Evolutionary conservation across 2,888 invertebrate genomes (phyloP).

Genomic region (Euclidia mi): DNA sequence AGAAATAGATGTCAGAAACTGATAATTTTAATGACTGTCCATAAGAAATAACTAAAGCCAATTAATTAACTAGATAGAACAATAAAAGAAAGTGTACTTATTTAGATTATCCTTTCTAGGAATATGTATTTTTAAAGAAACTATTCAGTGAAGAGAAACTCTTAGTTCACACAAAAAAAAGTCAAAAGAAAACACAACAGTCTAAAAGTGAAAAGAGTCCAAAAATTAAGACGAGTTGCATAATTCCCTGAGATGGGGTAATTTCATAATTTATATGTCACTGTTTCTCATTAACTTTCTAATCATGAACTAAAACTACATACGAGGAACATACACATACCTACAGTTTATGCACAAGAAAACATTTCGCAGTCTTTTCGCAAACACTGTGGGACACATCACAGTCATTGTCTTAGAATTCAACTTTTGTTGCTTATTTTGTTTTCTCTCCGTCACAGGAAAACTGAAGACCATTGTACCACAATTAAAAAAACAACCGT

Average conservation of each 20-base stretch:
- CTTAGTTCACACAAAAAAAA: too few species aligned
- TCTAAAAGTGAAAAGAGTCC: too few species aligned
- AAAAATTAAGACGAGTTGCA: background rate
- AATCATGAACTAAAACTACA: slow-evolving; percentile 25
- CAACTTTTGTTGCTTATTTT: slow-evolving; percentile 30
- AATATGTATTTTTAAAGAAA: too few species aligned
- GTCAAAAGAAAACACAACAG: too few species aligned
- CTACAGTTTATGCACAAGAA: background rate
- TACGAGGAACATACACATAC: slow-evolving; percentile 4
- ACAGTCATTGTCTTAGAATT: slow-evolving; percentile 34
- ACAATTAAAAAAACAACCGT: slow-evolving; percentile 27
- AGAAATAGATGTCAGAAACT: too few species aligned
- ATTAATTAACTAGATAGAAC: too few species aligned
- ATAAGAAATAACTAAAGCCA: too few species aligned
- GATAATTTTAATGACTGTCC: too few species aligned
- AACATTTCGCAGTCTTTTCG: slow-evolving; percentile 27
- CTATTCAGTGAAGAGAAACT: too few species aligned
- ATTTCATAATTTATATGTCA: slow-evolving; percentile 7
- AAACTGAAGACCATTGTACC: slow-evolving; percentile 15
- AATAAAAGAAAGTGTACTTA: too few species aligned
- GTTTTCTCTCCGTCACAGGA: slow-evolving; percentile 33
- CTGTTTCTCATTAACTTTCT: slow-evolving; percentile 27
- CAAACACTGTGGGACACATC: slow-evolving; percentile 42
- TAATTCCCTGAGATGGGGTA: background rate
- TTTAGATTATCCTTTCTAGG: too few species aligned